Conservation (phyloP, 1,140 invertebrate genomes). For the Caenorhabditis remanei region DNA sequence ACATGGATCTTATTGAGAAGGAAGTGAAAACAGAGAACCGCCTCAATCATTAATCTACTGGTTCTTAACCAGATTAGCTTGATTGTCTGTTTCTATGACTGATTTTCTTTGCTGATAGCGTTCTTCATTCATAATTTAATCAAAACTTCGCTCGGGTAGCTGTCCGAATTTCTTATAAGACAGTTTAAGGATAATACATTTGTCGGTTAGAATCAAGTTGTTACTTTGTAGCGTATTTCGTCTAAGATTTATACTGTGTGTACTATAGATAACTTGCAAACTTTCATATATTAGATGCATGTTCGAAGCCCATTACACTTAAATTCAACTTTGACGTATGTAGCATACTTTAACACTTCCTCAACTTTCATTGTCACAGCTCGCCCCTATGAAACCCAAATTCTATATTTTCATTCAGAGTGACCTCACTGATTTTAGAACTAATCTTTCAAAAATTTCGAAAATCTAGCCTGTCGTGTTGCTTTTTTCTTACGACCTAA, state of each 20-base stretch:
- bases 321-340: too few species aligned
- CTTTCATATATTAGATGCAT: too few species aligned
- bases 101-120: background rate
- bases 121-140: background rate
- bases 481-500: background rate
- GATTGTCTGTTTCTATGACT: background rate
- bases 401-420: background rate
- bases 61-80: constrained; percentile 30
- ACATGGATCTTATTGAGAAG: background rate
- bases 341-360: too few species aligned
- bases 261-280: too few species aligned
- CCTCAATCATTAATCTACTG: constrained; percentile 20
- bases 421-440: background rate
- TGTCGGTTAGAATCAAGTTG: too few species aligned
- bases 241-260: too few species aligned
- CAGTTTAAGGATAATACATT: too few species aligned
- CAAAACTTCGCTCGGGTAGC: background rate
- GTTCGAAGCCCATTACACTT: too few species aligned
- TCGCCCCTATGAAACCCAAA: too few species aligned
- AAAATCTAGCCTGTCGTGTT: constrained; percentile 5
- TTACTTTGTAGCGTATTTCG: too few species aligned
- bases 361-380: too few species aligned
- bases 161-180: too few species aligned
- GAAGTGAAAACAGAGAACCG: constrained; percentile 13
- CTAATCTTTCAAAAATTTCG: constrained; percentile 36